Percentiles rank a stretch among this genome's conserved stretches.
These are phyloP conservation scores for Trichosurus vulpecula DNA, from an alignment of 2,797 vertebrate species.

Conservation along the genomic window DNA sequence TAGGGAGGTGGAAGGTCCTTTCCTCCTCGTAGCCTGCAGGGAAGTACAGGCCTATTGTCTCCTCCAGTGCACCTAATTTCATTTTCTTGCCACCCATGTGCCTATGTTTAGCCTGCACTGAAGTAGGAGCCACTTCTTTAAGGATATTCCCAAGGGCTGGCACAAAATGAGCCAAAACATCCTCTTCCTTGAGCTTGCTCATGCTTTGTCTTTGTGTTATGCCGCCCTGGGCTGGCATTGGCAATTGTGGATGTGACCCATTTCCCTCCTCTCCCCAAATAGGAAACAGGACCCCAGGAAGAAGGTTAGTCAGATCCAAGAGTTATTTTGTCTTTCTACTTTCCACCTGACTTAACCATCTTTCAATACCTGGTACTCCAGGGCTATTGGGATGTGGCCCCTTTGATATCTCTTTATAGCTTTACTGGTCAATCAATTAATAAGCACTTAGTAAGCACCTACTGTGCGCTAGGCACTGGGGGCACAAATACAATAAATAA, in stretches of 20 bases:
- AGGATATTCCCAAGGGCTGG: not conserved
- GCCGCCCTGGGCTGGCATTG: not conserved
- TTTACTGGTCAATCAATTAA: not conserved
- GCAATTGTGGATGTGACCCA: not conserved
- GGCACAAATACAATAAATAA: not conserved
- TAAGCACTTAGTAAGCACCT: not conserved
- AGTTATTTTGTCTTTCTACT: not conserved
- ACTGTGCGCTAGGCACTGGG: not conserved
- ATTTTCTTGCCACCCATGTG: not conserved
- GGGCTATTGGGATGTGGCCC: not conserved
- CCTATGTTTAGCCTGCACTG: not conserved
- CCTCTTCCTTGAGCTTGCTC: not conserved
- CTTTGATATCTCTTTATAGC: not conserved
- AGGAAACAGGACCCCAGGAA: not conserved
- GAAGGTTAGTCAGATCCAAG: not conserved
- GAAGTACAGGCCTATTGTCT: not conserved
- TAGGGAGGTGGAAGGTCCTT: not conserved
- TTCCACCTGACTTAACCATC: not conserved
- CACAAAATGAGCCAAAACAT: not conserved
- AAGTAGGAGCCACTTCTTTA: not conserved
- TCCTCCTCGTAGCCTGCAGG: not conserved
- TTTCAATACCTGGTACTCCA: not conserved
- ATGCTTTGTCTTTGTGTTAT: not conserved
- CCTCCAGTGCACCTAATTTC: not conserved
- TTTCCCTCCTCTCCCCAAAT: not conserved